Base-by-base conservation (phyloP, 2,888 invertebrate species). In the Eucera pruinosa region DNA sequence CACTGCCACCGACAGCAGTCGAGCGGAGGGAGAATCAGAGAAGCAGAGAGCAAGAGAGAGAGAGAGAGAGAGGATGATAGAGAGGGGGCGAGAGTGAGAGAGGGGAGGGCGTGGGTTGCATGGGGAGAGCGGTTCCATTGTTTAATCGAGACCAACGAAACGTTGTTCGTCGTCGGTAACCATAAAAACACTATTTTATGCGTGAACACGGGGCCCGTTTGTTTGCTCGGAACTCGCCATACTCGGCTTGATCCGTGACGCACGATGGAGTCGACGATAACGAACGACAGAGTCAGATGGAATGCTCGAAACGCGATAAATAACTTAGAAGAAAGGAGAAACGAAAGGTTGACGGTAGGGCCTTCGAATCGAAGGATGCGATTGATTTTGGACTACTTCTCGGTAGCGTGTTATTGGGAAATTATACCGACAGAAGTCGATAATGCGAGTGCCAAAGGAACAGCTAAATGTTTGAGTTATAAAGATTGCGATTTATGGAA, bases 1-100 rank as follows among this genome's bases (percentile, higher is more conserved):
- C 85, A 91, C 91, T 89, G 90, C 89, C 90, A 91, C 88, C 85
- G 88, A 81, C 90, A 86, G 86, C 88, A 85, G 85, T 85, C 81
- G 82, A 78, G 75, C 84, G 64, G 52, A 75, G 83, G 77, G 80
- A 71, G 70, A 78, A 77, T 64, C 77, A 30, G 45, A 71, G 13
- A 58, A 48, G 69, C 69, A 70, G 78, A 13, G 52, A 70, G 62
- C 30, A 47, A 13, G 23, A 27, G 65, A 11, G 47, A 13, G 65
- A 67, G 70, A 73, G 65, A 74, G 61, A 66, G 67, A 76, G 71
- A 74, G 78, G 2, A n/a, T n/a, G 50, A 73, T 62, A 47, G 45
- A 4, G 25, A 41, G 61, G 18, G 39, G n/a, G 39, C 74, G 65
- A 67, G 78, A 86, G n/a, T 18, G 39, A 39, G 25, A n/a, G n/a